Percentiles rank a stretch among this genome's conserved stretches.
phyloP scores from a whole-genome alignment of 2,797 vertebrate species.

The Gallirallus australis region DNA sequence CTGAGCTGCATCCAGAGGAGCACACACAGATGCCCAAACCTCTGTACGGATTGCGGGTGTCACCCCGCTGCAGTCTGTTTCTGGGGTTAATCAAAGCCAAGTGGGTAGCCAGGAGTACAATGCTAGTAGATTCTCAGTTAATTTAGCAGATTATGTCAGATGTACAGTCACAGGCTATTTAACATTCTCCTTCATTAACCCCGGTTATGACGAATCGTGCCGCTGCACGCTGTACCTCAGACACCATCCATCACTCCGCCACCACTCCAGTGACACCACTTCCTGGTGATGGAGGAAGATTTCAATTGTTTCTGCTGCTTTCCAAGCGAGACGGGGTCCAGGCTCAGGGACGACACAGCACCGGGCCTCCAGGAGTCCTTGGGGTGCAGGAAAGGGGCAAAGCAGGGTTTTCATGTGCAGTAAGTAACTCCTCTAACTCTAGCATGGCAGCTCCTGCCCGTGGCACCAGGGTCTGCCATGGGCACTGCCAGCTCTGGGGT shows the following conservation, averaged over 20 bases:
- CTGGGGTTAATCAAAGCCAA: not conserved
- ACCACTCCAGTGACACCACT: rapidly evolving
- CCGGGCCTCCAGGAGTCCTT: rapidly evolving
- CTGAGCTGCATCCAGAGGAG: rapidly evolving
- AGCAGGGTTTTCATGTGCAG: not conserved
- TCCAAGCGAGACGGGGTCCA: rapidly evolving
- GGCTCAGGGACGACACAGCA: too few relatives aligned
- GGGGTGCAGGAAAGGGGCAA: not conserved
- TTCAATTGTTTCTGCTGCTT: not conserved
- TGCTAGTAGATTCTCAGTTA: not conserved
- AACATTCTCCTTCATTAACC: constrained; percentile 26
- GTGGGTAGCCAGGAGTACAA: not conserved
- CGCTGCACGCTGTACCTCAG: not conserved
- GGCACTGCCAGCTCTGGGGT: too few relatives aligned
- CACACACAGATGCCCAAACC: rapidly evolving
- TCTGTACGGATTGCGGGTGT: rapidly evolving
- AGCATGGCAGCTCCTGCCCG: too few relatives aligned
- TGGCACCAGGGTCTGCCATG: too few relatives aligned
- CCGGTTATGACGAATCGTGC: not conserved
- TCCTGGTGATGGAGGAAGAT: not conserved
- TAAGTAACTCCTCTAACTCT: too few relatives aligned
- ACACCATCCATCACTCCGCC: not conserved
- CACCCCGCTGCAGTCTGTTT: rapidly evolving
- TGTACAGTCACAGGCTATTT: constrained; percentile 7
- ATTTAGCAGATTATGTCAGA: constrained; percentile 25